Percentiles rank a stretch among this genome's conserved stretches.
Evolutionary conservation across 2,888 invertebrate species (phyloP).

Genomic region (Sussaba pulchella): DNA sequence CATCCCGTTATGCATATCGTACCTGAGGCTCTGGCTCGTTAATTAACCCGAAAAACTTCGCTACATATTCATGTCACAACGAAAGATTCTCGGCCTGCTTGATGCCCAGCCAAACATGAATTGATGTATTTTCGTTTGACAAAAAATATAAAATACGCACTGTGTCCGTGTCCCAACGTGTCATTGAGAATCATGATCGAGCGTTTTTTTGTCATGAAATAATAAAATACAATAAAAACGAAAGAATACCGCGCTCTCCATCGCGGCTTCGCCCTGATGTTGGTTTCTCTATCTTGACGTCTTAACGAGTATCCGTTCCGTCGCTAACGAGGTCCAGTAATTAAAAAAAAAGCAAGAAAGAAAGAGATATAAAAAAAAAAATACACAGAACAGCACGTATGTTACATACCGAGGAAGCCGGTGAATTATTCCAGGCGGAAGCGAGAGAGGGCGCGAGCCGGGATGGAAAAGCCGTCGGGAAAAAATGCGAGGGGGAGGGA

Average conservation of each 20-base stretch:
- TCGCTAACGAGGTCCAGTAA: constrained; percentile 64
- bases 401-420: neutral
- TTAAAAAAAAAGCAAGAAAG: neutral
- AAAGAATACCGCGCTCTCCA: constrained; percentile 23
- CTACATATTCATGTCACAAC: constrained; percentile 67
- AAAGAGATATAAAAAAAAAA: neutral
- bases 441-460: constrained; percentile 44
- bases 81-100: constrained; percentile 27
- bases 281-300: constrained; percentile 44
- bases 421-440: constrained; percentile 21
- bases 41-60: constrained; percentile 62
- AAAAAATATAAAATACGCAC: neutral
- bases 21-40: constrained; percentile 37
- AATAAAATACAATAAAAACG: constrained; percentile 19
- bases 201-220: constrained; percentile 31
- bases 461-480: constrained; percentile 19
- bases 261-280: neutral
- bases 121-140: constrained; percentile 63
- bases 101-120: constrained; percentile 60
- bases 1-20: constrained; percentile 54
- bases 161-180: constrained; percentile 7
- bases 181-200: constrained; percentile 49
- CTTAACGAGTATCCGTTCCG: constrained; percentile 65
- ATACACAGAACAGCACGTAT: no score
- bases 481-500: constrained; percentile 46